Base-by-base conservation (phyloP, 2,113 vertebrate species). In the Amblyornis subalaris region DNA sequence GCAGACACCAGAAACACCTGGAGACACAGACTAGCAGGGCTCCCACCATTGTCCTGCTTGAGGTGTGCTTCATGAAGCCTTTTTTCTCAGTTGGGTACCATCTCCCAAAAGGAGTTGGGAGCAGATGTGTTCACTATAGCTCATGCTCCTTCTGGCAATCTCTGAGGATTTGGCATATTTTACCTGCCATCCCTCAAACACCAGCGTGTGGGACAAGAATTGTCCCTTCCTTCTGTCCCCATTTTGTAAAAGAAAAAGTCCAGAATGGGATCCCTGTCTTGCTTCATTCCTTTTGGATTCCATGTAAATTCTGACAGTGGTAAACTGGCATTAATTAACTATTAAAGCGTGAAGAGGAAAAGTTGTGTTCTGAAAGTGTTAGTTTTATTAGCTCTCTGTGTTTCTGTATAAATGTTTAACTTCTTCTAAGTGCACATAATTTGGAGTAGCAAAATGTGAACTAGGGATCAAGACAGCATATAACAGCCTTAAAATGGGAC, bases 151-250 rank as follows among this genome's bases (percentile, higher is more conserved):
- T 35, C 28, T 40, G 14, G 21, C 20, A 10, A 3, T 54, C 26
- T 50, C 70, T 88, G 65, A 50, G 22, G 19, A 25, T 54, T 20
- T 67, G n/a, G 10, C 22, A 4, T 38, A 9, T 44, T 20, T 48
- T 64, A 50, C 36, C 51, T 80, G 53, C 12, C 26, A 40, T 42
- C 7, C 29, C 9, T 70, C 57, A 21, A 15, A 4, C 40, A 12
- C 5, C 25, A 64, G 31, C 58, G 62, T 0, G 0, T 53, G 29
- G 22, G 31, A 60, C 35, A 45, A 35, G 35, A 64, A 7, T 50
- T 60, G 14, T 67, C 8, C 31, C 26, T 62, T 90, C 17, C 20
- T 66, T 62, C 28, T 81, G 23, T 66, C 29, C 29, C 20, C 1
- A 2, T n/a, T 71, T 47, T 57, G 33, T 75, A n/a, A 9, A 45